phyloP scores from a whole-genome alignment of 2,797 vertebrate species.

The Macroramphosus scolopax region DNA sequence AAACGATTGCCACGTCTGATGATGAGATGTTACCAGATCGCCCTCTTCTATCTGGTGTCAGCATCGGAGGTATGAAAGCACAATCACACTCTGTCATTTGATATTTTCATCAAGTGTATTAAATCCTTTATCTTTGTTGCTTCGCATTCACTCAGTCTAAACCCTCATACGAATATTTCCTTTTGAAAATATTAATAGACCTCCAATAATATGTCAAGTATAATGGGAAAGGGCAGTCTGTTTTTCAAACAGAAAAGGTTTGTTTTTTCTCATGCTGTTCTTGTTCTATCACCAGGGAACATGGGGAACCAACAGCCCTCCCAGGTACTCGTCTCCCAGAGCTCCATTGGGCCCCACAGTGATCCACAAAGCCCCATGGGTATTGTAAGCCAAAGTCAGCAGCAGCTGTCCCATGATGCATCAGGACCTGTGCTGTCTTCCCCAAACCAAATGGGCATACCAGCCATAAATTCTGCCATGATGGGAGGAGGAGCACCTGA shows the following conservation, averaged over 20 bases:
- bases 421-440: slow-evolving; percentile 85
- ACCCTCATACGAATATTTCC: neutral
- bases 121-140: too few relatives aligned
- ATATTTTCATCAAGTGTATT: too few relatives aligned
- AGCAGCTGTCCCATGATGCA: slow-evolving; percentile 88
- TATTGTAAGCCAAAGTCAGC: slow-evolving; percentile 86
- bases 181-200: neutral
- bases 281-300: slow-evolving; percentile 73
- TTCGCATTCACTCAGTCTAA: neutral
- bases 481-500: slow-evolving; percentile 83
- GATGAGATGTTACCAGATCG: slow-evolving; percentile 93
- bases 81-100: too few relatives aligned
- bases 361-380: slow-evolving; percentile 91
- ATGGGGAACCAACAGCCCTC: slow-evolving; percentile 80
- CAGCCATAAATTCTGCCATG: slow-evolving; percentile 82
- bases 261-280: slow-evolving; percentile 1
- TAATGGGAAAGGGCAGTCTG: neutral
- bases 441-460: slow-evolving; percentile 87
- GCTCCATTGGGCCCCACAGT: slow-evolving; percentile 75
- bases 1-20: slow-evolving; percentile 97
- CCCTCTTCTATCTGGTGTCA: slow-evolving; percentile 87
- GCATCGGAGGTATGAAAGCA: slow-evolving; percentile 82
- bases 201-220: neutral
- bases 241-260: slow-evolving; percentile 3
- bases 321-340: slow-evolving; percentile 75